phyloP scores from a whole-genome alignment of 2,113 vertebrate genomes.

The Oplegnathus fasciatus region DNA sequence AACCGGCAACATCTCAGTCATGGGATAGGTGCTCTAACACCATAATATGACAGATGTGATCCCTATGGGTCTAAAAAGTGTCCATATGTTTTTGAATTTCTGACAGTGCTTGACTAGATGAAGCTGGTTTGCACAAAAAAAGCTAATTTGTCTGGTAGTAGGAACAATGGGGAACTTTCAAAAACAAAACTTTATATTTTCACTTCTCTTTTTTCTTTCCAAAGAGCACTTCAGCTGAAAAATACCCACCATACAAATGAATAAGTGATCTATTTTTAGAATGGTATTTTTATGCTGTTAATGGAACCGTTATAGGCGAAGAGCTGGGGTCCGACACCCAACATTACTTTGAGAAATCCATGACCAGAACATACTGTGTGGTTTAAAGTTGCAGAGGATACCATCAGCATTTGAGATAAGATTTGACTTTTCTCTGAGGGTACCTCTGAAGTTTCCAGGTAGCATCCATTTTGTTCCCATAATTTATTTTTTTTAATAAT shows the following conservation, averaged over 20 bases:
- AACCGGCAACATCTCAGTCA: not conserved
- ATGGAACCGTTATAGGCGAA: not conserved
- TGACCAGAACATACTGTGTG: not conserved
- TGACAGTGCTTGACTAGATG: not conserved
- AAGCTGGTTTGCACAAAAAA: not conserved
- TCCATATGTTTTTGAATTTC: not conserved
- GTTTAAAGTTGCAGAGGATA: not conserved
- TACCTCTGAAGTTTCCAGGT: not conserved
- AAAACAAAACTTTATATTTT: not conserved
- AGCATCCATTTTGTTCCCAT: not conserved
- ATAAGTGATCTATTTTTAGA: not conserved
- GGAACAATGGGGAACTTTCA: not conserved
- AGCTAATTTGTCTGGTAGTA: not conserved
- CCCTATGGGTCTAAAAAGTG: not conserved
- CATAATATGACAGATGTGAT: not conserved
- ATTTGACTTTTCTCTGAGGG: not conserved
- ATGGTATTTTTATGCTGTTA: not conserved
- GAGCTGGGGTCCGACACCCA: not conserved
- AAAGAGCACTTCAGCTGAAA: not conserved
- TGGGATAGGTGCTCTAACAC: too few relatives aligned
- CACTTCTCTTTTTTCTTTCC: slow-evolving; percentile 5
- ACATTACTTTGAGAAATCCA: not conserved
- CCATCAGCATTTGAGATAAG: not conserved
- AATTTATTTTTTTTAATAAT: not conserved
- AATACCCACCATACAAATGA: not conserved